Base-by-base conservation (phyloP, 2,888 invertebrate species). In the Aradus depressus region DNA sequence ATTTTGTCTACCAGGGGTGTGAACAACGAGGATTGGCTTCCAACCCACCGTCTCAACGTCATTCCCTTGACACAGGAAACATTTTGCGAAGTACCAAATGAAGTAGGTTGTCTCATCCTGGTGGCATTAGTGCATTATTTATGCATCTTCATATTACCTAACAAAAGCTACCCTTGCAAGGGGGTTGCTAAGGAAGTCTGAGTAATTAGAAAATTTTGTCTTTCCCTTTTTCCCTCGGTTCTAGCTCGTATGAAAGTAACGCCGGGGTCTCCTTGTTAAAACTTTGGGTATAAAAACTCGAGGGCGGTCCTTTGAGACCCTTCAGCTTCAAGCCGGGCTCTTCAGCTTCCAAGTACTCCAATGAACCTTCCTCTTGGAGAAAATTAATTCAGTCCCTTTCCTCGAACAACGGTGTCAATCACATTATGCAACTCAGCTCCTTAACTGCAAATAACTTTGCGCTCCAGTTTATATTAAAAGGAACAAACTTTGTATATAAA, bases 191-290 rank as follows among this genome's bases (percentile, higher is more conserved):
- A 32, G 35, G 43, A 14, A 34, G 52, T 52, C 57, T 53, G 58
- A 60, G 58, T 50, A 52, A 50, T 50, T 53, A 50, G 53, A 53
- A 53, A 53, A 53, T 53, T 50, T 50, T 53, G 49, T 31, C 22
- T 23, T 23, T 39, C 38, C 18, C 38, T 8, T n/a, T n/a, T n/a
- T n/a, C n/a, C n/a, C 18, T 21, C n/a, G n/a, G n/a, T n/a, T n/a
- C n/a, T n/a, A n/a, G n/a, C n/a, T n/a, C n/a, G n/a, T n/a, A n/a
- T n/a, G n/a, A n/a, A n/a, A n/a, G n/a, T n/a, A n/a, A n/a, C n/a
- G n/a, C n/a, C n/a, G n/a, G n/a, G n/a, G 37, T 28, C 41, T 49
- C 32, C 53, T 50, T 50, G 44, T 50, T 53, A 53, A 50, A 53
- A 50, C 50, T 50, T 53, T 44, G 44, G 44, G 37, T 53, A 53